Evolutionary conservation across 2,888 invertebrate species (phyloP).

Genomic region (Galeopsomyia nigrocyanea): DNA sequence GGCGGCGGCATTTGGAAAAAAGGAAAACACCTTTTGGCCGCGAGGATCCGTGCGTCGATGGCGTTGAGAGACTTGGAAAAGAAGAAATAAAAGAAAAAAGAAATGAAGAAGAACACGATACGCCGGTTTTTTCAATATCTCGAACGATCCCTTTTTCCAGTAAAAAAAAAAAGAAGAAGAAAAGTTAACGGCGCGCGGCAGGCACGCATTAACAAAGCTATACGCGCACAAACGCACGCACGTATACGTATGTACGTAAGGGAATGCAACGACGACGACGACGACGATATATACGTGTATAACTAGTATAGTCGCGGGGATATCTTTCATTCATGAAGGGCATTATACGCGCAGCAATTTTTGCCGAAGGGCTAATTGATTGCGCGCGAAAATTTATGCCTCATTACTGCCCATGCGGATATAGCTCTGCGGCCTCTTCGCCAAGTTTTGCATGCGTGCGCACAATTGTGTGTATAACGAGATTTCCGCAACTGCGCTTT

Average conservation of each 20-base stretch:
- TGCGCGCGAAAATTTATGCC: conserved; percentile 38
- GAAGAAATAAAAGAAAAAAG: not conserved
- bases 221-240: not conserved
- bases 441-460: conserved; percentile 1
- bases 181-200: conserved; percentile 29
- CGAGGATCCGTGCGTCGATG: conserved; percentile 4
- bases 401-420: conserved; percentile 44
- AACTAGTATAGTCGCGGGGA: conserved; percentile 33
- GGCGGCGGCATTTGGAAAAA: not conserved
- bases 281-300: too few species aligned
- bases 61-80: not conserved
- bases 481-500: conserved; percentile 46
- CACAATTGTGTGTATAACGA: too few species aligned
- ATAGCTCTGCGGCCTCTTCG: conserved; percentile 7
- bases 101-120: too few species aligned
- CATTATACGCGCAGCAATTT: conserved; percentile 3
- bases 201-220: conserved; percentile 1
- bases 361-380: conserved; percentile 32
- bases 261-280: conserved; percentile 9
- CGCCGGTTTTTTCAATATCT: conserved; percentile 28
- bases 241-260: not conserved
- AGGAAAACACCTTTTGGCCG: too few species aligned
- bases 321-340: conserved; percentile 46
- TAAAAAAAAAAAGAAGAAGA: not conserved
- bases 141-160: conserved; percentile 13